Percentiles rank a stretch among this genome's conserved stretches.
phyloP scores from a whole-genome alignment of 2,113 vertebrate species.

The Sylvietta virens region DNA sequence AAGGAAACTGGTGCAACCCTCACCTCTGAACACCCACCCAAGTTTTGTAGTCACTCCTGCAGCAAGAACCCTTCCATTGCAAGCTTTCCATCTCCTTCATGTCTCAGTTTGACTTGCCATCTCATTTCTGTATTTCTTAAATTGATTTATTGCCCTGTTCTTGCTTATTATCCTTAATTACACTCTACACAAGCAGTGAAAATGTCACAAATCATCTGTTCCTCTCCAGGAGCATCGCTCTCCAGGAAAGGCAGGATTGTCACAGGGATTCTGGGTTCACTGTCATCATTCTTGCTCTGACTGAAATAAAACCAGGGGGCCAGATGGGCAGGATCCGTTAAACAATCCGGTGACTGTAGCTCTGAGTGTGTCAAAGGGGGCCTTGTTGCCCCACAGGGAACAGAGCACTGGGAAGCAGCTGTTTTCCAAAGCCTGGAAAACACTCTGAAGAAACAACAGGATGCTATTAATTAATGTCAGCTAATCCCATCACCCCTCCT shows the following conservation, averaged over 20 bases:
- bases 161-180: neutral
- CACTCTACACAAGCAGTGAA: neutral
- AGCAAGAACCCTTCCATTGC: neutral
- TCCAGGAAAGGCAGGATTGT: neutral
- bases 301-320: neutral
- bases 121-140: neutral
- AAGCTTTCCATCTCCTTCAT: neutral
- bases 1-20: neutral
- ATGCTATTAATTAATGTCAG: slow-evolving; percentile 2
- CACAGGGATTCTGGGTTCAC: neutral
- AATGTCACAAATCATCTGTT: neutral
- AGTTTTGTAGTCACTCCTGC: neutral
- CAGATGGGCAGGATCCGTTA: slow-evolving; percentile 15
- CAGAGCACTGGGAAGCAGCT: neutral
- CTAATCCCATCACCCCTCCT: neutral
- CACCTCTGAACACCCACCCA: neutral
- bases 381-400: neutral
- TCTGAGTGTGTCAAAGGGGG: neutral
- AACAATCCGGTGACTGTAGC: neutral
- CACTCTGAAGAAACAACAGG: neutral
- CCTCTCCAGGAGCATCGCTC: neutral
- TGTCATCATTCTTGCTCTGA: neutral
- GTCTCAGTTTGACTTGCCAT: neutral
- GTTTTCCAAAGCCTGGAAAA: neutral
- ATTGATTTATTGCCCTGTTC: neutral